Evolutionary conservation across 1,140 invertebrate genomes (phyloP), one percentile per base, ranked within the genome.

Genomic region (Tribolium castaneum): DNA sequence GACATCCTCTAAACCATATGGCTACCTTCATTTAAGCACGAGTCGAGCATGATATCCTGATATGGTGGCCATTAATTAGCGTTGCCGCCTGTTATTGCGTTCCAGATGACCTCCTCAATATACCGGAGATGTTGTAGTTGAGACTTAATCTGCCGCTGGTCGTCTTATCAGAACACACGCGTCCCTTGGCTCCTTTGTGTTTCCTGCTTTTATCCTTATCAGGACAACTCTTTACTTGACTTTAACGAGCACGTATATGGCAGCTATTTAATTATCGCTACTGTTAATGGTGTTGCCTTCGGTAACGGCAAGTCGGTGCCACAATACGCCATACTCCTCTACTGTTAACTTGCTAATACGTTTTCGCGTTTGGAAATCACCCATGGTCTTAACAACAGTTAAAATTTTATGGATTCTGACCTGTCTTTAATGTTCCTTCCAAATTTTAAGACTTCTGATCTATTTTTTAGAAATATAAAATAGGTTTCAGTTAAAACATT

Each of bases 21-120:
- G 71, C 52, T 22, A 73, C 49, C 71, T 54, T 51, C 70, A 72
- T 13, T 73, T 73, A 51, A 73, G 71, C 71, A 52, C 52, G 71
- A 51, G 71, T 52, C 52, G 45, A 73, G 52, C 52, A 73, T 73
- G 71, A 73, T 73, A 73, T 52, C 71, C 71, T 73, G 71, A 73
- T 73, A 73, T 54, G 71, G 71, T 73, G 49, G 49, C 52, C 71
- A 73, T 73, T 73, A 73, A 73, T 73, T 73, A 73, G 22, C 71
- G 50, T 52, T 73, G 71, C 71, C 71, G 71, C 49, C 71, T 73
- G 71, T 73, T 73, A 73, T 14, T 73, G 71, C 52, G 71, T 73
- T 73, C 71, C 71, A 73, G 71, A 73, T 73, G 71, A 73, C 71
- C 71, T 73, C 71, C 50, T 73, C 71, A 66, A 66, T 66, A 66